Evolutionary conservation across 2,888 invertebrate species (phyloP).

Genomic region (Dendrolimus houi): DNA sequence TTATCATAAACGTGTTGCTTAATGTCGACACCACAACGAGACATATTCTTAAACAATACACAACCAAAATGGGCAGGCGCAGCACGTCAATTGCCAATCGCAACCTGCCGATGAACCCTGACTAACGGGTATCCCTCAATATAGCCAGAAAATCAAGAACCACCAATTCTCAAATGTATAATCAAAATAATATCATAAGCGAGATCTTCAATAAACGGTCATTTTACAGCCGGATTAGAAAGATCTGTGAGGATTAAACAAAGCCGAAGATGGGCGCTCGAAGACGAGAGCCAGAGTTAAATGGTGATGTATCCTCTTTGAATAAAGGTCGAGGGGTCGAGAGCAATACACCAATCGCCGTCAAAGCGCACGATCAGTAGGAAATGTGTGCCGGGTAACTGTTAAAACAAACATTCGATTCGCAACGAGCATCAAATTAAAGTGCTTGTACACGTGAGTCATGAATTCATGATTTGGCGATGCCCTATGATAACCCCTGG

Average conservation of each 20-base stretch:
- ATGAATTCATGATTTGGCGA: slow-evolving; percentile 21
- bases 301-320: slow-evolving; percentile 44
- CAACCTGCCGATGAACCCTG: slow-evolving; percentile 67
- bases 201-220: slow-evolving; percentile 1
- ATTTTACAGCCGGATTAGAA: slow-evolving; percentile 4
- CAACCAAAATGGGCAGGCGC: slow-evolving; percentile 60
- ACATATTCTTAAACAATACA: slow-evolving; percentile 55
- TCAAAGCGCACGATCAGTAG: slow-evolving; percentile 39
- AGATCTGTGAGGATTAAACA: slow-evolving; percentile 14
- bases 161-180: background rate
- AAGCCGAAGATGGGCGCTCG: slow-evolving; percentile 6
- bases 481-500: slow-evolving; percentile 14
- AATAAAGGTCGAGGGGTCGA: slow-evolving; percentile 69
- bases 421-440: slow-evolving; percentile 58
- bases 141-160: slow-evolving; percentile 8
- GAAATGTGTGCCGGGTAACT: slow-evolving; percentile 64
- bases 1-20: slow-evolving; percentile 1
- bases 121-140: slow-evolving; percentile 59
- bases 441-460: slow-evolving; percentile 33
- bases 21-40: slow-evolving; percentile 34
- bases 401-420: slow-evolving; percentile 61
- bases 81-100: slow-evolving; percentile 65
- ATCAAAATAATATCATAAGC: slow-evolving; percentile 1
- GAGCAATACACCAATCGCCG: slow-evolving; percentile 50
- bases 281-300: background rate